These are phyloP conservation scores for Zaprionus ornatus DNA, from an alignment of 1,140 invertebrate genomes.

Conservation along the genomic window DNA sequence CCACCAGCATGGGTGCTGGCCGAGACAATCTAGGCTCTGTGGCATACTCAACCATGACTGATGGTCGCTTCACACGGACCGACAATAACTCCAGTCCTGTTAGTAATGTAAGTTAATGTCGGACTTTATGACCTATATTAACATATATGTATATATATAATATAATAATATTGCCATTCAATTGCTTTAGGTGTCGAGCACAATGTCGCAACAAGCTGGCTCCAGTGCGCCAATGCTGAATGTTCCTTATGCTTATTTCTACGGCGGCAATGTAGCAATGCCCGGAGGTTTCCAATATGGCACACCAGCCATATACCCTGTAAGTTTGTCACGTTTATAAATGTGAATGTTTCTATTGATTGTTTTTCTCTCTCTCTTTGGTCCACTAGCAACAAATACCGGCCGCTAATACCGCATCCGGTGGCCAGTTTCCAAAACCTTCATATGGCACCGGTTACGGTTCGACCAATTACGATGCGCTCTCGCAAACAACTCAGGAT, in stretches of 20 bases:
- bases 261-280: slow-evolving; percentile 87
- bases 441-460: slow-evolving; percentile 88
- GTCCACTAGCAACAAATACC: slow-evolving; percentile 86
- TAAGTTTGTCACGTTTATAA: slow-evolving; percentile 75
- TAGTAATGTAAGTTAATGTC: slow-evolving; percentile 73
- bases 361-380: background rate
- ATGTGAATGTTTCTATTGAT: background rate
- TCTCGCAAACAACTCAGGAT: slow-evolving; percentile 85
- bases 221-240: slow-evolving; percentile 83
- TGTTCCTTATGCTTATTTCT: slow-evolving; percentile 88
- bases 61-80: slow-evolving; percentile 90
- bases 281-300: slow-evolving; percentile 91
- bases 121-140: background rate
- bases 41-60: slow-evolving; percentile 89
- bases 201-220: slow-evolving; percentile 88
- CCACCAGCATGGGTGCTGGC: slow-evolving; percentile 86
- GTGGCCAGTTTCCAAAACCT: slow-evolving; percentile 88
- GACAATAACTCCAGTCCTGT: slow-evolving; percentile 94
- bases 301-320: slow-evolving; percentile 88
- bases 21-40: slow-evolving; percentile 89
- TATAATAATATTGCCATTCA: background rate
- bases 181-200: slow-evolving; percentile 85
- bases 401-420: slow-evolving; percentile 87
- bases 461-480: slow-evolving; percentile 88
- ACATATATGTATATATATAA: background rate